Evolutionary conservation across 2,113 vertebrate genomes (phyloP), one percentile per base, ranked within the genome.

Genomic region (Petrocephalus microphthalmus): DNA sequence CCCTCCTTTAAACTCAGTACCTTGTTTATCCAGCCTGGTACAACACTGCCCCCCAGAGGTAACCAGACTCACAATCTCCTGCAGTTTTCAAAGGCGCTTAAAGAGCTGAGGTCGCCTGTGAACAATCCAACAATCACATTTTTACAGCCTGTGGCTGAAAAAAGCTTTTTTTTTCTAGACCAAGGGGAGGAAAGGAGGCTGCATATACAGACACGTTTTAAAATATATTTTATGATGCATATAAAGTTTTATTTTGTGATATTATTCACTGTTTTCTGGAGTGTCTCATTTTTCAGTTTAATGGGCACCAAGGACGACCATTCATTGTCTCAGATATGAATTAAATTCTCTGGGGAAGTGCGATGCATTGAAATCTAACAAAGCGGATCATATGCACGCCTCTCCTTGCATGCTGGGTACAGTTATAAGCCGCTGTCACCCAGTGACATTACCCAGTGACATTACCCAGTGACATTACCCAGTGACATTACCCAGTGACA

Each of bases 11-110:
- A 52, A 25, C 7, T 57, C 10, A n/a, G 22, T 67, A 29, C 11
- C 82, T 52, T 13, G 15, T 13, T 49, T 64, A n/a, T 13, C 5
- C 83, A 13, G 81, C 83, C 45, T 71, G 25, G 47, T 67, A 37
- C 82, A 88, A 88, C 56, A 88, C 42, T 67, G 88, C 88, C 88
- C 54, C 88, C 88, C 52, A 56, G 82, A 83, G 88, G 42, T 17
- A 33, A 29, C 19, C 22, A n/a, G 47, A 49, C n/a, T 52, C 22
- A 52, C 42, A 53, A 52, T 22, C 2, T 7, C 89, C 89, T 49
- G 81, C 45, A 20, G 37, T 7, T 10, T 83, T 17, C n/a, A n/a
- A n/a, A n/a, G n/a, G n/a, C n/a, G n/a, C n/a, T 20, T 83, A 83
- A 49, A 49, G 29, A 37, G 4, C 15, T 5, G 33, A 37, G 5